A percentile compares a stretch with the other conserved stretches of the same genome.
Conservation (phyloP, 1,140 invertebrate genomes). For the Neoseiulus cucumeris region DNA sequence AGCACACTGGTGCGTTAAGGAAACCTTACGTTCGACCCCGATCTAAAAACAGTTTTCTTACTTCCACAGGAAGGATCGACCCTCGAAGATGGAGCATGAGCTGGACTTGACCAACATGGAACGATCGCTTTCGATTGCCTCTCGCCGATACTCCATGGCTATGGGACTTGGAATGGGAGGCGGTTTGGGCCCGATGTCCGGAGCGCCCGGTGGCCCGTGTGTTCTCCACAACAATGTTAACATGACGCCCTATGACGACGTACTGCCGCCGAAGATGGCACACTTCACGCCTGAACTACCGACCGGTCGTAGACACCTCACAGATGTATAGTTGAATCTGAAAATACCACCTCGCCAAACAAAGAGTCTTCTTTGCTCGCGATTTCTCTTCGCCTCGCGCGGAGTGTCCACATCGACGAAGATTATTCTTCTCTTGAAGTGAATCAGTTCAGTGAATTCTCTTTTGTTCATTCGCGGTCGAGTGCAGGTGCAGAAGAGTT, state of each 20-base stretch:
- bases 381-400: no score
- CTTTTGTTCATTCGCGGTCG: no score
- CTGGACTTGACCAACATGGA: constrained; percentile 8
- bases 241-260: not conserved
- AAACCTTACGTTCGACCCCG: no score
- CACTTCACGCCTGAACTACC: not conserved
- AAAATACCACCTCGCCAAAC: no score
- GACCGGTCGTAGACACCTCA: not conserved
- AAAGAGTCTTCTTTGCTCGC: no score
- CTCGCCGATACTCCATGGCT: not conserved
- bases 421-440: no score
- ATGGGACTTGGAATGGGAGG: constrained; percentile 7
- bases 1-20: no score
- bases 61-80: not conserved
- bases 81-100: constrained; percentile 11
- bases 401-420: no score
- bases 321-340: not conserved
- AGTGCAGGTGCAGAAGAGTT: no score
- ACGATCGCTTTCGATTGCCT: constrained; percentile 1
- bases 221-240: not conserved
- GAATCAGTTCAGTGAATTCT: no score
- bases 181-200: not conserved
- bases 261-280: not conserved
- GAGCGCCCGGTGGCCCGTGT: not conserved
- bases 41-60: no score